Base-by-base conservation (phyloP, 2,888 invertebrate species). In the Volucella inanis region DNA sequence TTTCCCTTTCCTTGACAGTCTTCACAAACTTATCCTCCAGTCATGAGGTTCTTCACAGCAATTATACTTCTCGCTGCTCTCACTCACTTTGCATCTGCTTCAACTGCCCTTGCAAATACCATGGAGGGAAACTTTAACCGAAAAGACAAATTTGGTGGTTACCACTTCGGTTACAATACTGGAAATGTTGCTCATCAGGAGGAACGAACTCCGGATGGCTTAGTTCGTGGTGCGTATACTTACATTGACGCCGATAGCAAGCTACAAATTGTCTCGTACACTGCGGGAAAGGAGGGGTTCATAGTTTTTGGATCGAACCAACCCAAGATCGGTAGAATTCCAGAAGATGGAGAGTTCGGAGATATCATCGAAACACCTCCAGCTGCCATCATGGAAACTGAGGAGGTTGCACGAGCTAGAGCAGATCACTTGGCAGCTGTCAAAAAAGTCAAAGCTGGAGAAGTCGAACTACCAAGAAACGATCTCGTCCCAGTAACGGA, bases 211-310 rank as follows among this genome's bases (percentile, higher is more conserved):
- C 14, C 74, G 1, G 89, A 89, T 57, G 90, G 90, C 59, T 84
- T 89, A 49, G 88, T 89, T 14, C 88, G 89, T 64, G 90, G 90
- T 59, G 89, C 89, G 8, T 92, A 91, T 87, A 89, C 89, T 49
- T 92, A 91, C 88, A 87, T 92, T 15, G 91, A 92, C 87, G 89
- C 89, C 57, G 50, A 90, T 82, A 89, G 89, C 10, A 77, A 89
- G 59, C 82, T 89, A n/a, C 89, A 90, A 87, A 86, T 85, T 10
- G 88, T 89, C 38, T 78, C 79, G 41, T 90, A 90, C 82, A 88
- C 90, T 1, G 86, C 89, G 31, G 90, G 90, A 59, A 87, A 89
- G n/a, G 78, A 90, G 76, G 90, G 90, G 50, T 90, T 90, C 84
- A 82, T 89, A 18, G 89, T 89, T 9, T 88, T 88, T 4, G 89